A percentile compares a stretch with the other conserved stretches of the same genome.
These are phyloP conservation scores for Myanophis thanlyinensis DNA, from an alignment of 2,113 vertebrate genomes.

Conservation along the genomic window DNA sequence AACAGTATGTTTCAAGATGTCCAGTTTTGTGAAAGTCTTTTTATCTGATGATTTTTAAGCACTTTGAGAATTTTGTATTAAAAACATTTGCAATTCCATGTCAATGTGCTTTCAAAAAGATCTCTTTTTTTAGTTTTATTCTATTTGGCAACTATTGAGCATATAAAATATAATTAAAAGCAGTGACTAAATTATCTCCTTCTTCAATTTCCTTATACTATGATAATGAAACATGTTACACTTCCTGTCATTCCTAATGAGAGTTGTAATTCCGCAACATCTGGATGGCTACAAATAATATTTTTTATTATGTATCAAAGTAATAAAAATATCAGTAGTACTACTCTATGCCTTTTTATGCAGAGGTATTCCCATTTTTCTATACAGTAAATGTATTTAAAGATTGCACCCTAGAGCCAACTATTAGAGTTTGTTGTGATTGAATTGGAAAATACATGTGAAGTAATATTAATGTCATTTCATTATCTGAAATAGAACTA, in stretches of 20 bases:
- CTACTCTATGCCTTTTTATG: not conserved
- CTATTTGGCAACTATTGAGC: slow-evolving; percentile 17
- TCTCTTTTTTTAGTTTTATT: slow-evolving; percentile 19
- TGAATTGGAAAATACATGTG: not conserved
- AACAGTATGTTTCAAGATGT: slow-evolving; percentile 13
- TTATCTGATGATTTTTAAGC: slow-evolving; percentile 22
- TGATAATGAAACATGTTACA: not conserved
- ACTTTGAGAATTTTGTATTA: slow-evolving; percentile 33
- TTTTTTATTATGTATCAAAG: not conserved
- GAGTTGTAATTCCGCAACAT: not conserved
- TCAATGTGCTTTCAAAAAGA: slow-evolving; percentile 18
- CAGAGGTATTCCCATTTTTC: not conserved
- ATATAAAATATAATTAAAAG: not conserved
- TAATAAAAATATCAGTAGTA: not conserved
- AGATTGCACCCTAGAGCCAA: not conserved
- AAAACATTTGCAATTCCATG: slow-evolving; percentile 25
- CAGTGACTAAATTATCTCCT: not conserved
- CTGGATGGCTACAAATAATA: not conserved
- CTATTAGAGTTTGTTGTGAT: not conserved
- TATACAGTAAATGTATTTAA: not conserved
- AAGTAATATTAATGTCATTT: not conserved
- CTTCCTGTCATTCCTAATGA: not conserved
- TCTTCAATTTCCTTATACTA: not conserved
- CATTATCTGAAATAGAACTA: not conserved
- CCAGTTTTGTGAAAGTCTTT: slow-evolving; percentile 17